These are phyloP conservation scores for Ariolimax columbianus DNA, from an alignment of 2,888 invertebrate genomes.

Conservation along the genomic window DNA sequence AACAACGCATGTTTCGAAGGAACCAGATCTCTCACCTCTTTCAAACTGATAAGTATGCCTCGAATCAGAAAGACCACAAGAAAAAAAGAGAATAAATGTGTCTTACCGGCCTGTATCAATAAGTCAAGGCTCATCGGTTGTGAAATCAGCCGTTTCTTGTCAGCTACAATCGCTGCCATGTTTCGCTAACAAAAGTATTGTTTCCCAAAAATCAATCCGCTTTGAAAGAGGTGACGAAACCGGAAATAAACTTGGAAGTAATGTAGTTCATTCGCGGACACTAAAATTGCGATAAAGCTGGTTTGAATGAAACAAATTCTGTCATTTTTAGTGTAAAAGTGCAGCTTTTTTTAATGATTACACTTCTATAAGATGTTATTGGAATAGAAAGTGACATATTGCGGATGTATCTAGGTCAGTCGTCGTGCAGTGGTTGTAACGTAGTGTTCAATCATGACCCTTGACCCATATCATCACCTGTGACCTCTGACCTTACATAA, in stretches of 20 bases:
- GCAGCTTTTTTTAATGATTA: background rate
- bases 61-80: background rate
- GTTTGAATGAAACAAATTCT: background rate
- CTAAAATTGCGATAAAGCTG: background rate
- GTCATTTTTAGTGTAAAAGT: background rate
- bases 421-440: constrained; percentile 8
- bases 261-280: background rate
- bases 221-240: constrained; percentile 53
- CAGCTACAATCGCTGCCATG: constrained; percentile 56
- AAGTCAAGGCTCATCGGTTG: constrained; percentile 65
- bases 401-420: constrained; percentile 10
- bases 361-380: background rate
- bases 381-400: background rate
- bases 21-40: background rate
- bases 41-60: background rate
- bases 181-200: constrained; percentile 50
- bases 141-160: constrained; percentile 46
- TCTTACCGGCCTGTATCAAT: constrained; percentile 69
- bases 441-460: constrained; percentile 47
- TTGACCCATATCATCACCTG: constrained; percentile 39
- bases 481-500: no score
- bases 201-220: constrained; percentile 57
- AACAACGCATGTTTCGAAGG: constrained; percentile 7
- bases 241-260: constrained; percentile 53
- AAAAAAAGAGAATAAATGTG: background rate